Evolutionary conservation across 2,113 vertebrate genomes (phyloP).

Genomic region (Hiodon tergisus): DNA sequence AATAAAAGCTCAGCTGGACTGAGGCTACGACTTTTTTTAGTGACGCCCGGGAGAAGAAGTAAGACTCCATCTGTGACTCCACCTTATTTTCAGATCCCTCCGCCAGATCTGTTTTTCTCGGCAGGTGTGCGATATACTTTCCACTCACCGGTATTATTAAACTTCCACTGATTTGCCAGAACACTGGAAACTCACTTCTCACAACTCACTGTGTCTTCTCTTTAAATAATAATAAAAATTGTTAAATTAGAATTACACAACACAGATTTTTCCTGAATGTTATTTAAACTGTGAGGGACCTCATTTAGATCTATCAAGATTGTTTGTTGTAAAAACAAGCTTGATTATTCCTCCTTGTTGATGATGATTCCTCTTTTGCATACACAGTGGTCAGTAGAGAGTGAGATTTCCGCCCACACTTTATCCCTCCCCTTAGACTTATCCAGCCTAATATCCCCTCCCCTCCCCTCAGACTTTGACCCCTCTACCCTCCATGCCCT

Average conservation of each 20-base stretch:
- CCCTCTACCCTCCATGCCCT: too few species aligned
- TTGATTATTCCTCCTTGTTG: neutral
- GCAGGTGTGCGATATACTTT: too few species aligned
- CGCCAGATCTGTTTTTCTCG: too few species aligned
- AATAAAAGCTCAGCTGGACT: slow-evolving; percentile 45
- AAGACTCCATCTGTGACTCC: neutral
- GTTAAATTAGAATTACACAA: too few species aligned
- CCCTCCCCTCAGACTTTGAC: neutral
- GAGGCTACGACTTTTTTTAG: slow-evolving; percentile 35
- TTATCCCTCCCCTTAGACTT: neutral
- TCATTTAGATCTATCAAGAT: neutral
- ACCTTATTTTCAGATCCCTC: neutral
- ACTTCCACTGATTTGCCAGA: too few species aligned
- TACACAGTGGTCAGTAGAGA: neutral
- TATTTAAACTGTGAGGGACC: neutral
- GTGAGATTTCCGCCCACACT: neutral
- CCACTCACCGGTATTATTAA: too few species aligned
- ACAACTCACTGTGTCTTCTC: too few species aligned
- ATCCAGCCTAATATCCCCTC: neutral
- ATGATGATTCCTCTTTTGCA: neutral
- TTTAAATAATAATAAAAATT: too few species aligned
- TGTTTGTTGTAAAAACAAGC: neutral
- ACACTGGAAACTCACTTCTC: too few species aligned
- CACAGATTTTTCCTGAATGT: neutral
- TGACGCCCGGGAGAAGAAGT: slow-evolving; percentile 20